Percentiles rank a stretch among this genome's conserved stretches.
Evolutionary conservation across 2,113 vertebrate species (phyloP).

Genomic region (Lipotes vexillifer): DNA sequence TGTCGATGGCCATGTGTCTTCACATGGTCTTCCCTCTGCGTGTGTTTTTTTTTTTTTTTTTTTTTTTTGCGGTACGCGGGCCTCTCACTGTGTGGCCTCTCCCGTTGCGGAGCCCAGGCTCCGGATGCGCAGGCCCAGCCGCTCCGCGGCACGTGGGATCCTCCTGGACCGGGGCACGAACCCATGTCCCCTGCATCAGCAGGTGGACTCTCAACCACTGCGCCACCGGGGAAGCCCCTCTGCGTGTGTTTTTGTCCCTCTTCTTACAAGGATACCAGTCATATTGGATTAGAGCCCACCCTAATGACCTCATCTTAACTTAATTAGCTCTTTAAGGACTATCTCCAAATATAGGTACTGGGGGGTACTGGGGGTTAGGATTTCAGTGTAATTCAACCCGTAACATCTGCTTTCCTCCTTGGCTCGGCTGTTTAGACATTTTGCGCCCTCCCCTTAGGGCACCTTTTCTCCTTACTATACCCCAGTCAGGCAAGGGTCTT

Average conservation of each 20-base stretch:
- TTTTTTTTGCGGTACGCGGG: too few species aligned
- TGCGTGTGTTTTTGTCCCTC: background rate
- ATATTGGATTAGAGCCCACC: background rate
- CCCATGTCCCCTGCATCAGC: too few species aligned
- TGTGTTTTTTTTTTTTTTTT: too few species aligned
- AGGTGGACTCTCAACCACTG: too few species aligned
- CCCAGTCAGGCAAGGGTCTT: background rate
- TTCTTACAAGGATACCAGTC: background rate
- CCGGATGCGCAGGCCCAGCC: too few species aligned
- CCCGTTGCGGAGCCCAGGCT: too few species aligned
- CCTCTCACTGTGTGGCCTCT: too few species aligned
- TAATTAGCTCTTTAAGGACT: background rate
- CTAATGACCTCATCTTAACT: background rate
- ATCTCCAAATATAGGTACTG: background rate
- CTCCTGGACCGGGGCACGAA: too few species aligned
- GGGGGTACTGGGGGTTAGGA: background rate
- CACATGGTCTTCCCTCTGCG: background rate
- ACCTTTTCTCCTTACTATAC: background rate
- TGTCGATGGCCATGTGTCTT: background rate
- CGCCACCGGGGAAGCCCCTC: too few species aligned
- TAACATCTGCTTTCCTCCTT: background rate
- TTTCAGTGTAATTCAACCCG: background rate
- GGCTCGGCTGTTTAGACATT: background rate
- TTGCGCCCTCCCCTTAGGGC: background rate
- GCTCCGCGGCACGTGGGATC: too few species aligned